Evolutionary conservation across 2,113 vertebrate species (phyloP).

Genomic region (Panthera tigris): DNA sequence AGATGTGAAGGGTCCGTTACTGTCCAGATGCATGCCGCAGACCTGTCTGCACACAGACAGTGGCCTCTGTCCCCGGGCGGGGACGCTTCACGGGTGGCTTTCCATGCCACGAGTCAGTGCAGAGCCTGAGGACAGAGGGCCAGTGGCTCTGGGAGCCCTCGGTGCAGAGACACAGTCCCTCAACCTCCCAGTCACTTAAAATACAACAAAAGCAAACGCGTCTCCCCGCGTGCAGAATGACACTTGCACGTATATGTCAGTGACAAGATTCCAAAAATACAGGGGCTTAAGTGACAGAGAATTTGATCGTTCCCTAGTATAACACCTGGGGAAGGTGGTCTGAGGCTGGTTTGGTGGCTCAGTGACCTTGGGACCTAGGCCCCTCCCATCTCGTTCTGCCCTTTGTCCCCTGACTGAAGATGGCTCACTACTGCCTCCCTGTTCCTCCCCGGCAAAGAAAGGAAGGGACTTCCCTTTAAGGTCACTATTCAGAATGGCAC

Average conservation of each 20-base stretch:
- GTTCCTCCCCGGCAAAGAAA: too few relatives aligned
- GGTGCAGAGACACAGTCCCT: neutral
- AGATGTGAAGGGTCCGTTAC: neutral
- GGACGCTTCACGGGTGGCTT: too few relatives aligned
- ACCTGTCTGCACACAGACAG: too few relatives aligned
- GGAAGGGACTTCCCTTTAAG: neutral
- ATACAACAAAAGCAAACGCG: neutral
- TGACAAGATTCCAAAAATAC: neutral
- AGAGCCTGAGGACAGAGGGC: neutral
- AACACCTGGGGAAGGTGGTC: neutral
- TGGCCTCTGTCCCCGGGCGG: neutral
- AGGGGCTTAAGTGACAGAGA: neutral
- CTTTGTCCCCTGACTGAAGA: neutral
- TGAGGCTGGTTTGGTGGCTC: neutral
- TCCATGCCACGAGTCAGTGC: neutral
- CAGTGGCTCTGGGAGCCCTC: neutral
- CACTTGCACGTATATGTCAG: too few relatives aligned
- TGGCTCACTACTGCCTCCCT: rapidly evolving
- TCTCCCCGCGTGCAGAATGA: rapidly evolving
- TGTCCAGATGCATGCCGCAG: neutral
- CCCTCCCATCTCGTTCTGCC: neutral
- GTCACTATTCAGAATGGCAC: neutral
- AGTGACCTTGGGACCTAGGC: neutral
- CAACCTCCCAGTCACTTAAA: neutral
- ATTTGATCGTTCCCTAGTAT: neutral